These are phyloP conservation scores for Drosophila monieri DNA, from an alignment of 2,888 invertebrate species.

Conservation along the genomic window DNA sequence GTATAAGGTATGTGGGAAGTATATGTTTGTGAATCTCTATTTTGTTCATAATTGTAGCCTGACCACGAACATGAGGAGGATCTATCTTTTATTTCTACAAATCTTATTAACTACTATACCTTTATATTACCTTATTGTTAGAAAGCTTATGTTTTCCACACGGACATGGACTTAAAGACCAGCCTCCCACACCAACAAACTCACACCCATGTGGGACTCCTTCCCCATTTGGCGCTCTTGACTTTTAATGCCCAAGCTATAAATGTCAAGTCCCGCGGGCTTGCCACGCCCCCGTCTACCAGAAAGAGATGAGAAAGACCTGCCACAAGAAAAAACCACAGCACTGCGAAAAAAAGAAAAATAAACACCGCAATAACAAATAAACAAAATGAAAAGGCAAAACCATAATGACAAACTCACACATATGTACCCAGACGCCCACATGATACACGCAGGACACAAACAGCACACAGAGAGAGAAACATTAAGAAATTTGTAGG, in stretches of 20 bases:
- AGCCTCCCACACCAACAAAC: slow-evolving; percentile 3
- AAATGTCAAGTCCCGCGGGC: slow-evolving; percentile 69
- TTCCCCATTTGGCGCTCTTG: slow-evolving; percentile 48
- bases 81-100: neutral
- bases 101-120: neutral
- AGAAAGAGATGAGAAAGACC: slow-evolving; percentile 52
- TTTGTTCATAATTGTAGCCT: too few species aligned
- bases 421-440: slow-evolving; percentile 6
- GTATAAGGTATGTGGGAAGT: too few species aligned
- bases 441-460: slow-evolving; percentile 1
- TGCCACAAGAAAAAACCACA: slow-evolving; percentile 57
- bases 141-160: slow-evolving; percentile 27
- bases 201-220: slow-evolving; percentile 21
- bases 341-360: slow-evolving; percentile 53
- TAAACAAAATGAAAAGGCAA: slow-evolving; percentile 20
- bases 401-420: slow-evolving; percentile 22
- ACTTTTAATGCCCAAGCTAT: slow-evolving; percentile 69
- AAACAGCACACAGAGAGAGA: slow-evolving; percentile 12
- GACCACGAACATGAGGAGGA: too few species aligned
- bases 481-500: slow-evolving; percentile 75
- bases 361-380: slow-evolving; percentile 29
- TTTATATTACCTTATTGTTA: slow-evolving; percentile 1
- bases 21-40: too few species aligned
- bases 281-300: slow-evolving; percentile 18
- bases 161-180: slow-evolving; percentile 26